phyloP scores from a whole-genome alignment of 2,888 invertebrate species.

The Branchipolynoe longqiensis region DNA sequence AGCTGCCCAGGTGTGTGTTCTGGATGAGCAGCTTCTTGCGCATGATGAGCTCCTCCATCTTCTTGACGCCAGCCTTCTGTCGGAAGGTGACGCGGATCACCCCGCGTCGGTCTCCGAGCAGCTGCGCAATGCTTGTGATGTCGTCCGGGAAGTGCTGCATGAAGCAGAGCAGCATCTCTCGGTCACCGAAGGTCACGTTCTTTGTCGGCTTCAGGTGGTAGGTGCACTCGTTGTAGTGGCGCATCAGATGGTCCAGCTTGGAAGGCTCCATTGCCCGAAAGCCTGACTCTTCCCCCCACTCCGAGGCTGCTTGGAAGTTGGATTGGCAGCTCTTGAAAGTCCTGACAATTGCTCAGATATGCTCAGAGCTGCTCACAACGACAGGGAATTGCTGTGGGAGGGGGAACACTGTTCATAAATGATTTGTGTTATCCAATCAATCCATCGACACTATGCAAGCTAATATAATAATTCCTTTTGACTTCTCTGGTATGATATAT shows the following conservation, averaged over 20 bases:
- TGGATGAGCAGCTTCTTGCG: conserved; percentile 38
- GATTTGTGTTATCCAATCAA: too few relatives aligned
- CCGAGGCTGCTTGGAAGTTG: not conserved
- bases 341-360: not conserved
- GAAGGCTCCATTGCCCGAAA: not conserved
- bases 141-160: conserved; percentile 45
- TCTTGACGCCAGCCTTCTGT: conserved; percentile 25
- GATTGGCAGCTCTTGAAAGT: not conserved
- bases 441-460: too few relatives aligned
- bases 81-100: conserved; percentile 59
- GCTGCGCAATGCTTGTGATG: conserved; percentile 50
- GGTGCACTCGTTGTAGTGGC: conserved; percentile 57
- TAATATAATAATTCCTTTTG: too few relatives aligned
- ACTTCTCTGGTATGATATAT: too few relatives aligned
- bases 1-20: conserved; percentile 41
- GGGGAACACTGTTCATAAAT: too few relatives aligned
- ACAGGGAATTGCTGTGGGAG: too few relatives aligned
- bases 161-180: conserved; percentile 56
- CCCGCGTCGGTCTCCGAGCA: conserved; percentile 57
- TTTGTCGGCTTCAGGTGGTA: conserved; percentile 45
- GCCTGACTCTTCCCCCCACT: not conserved
- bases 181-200: conserved; percentile 36
- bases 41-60: conserved; percentile 49
- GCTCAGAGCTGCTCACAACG: too few relatives aligned
- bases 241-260: conserved; percentile 42